These are phyloP conservation scores for Lamprotornis superbus DNA, from an alignment of 2,113 vertebrate species.

Conservation along the genomic window DNA sequence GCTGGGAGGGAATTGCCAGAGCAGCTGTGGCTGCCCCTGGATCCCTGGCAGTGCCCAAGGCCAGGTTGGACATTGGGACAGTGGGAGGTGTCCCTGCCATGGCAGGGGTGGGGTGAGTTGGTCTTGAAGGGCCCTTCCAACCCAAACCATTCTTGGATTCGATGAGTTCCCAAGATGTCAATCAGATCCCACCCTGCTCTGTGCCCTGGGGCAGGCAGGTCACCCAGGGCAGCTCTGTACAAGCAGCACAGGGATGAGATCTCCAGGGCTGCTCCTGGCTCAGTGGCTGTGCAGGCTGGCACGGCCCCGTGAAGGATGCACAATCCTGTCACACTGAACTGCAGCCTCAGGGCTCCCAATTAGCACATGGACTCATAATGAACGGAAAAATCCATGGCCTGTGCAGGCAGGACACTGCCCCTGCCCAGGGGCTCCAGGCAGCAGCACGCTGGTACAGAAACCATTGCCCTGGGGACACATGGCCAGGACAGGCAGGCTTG, in stretches of 20 bases:
- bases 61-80: neutral
- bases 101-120: neutral
- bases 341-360: neutral
- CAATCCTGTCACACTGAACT: neutral
- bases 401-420: accelerated
- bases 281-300: accelerated
- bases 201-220: accelerated
- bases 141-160: neutral
- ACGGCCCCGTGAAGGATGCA: accelerated
- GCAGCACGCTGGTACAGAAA: accelerated
- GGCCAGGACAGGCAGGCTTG: accelerated
- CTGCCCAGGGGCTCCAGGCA: accelerated
- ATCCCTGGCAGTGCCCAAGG: neutral
- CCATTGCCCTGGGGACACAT: neutral
- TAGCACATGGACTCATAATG: accelerated
- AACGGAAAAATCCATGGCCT: neutral
- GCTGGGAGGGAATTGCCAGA: neutral
- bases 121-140: neutral
- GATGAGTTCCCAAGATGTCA: neutral
- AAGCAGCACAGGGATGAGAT: accelerated
- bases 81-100: neutral
- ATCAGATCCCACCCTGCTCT: neutral
- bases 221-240: accelerated
- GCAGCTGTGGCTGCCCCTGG: neutral
- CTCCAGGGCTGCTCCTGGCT: neutral